Evolutionary conservation across 2,888 invertebrate species (phyloP), one percentile per base, ranked within the genome.

Genomic region (Disparrhopalites patrizii): DNA sequence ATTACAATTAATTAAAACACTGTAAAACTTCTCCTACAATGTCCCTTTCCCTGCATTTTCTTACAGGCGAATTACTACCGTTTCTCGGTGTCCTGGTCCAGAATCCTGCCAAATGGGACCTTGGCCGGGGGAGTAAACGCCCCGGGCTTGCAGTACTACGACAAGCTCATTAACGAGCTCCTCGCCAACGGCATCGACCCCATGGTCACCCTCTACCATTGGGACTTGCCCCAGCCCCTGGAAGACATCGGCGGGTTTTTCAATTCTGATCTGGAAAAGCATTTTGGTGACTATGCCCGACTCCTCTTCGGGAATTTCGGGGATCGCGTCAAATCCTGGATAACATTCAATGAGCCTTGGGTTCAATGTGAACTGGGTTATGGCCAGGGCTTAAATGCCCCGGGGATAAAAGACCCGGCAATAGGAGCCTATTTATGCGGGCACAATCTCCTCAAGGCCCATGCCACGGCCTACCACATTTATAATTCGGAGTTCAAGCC

Each of bases 401-500:
- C 40, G 3, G 40, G 40, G 20, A 40, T 40, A 18, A 40, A 40
- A 40, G 3, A 18, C 3, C 40, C 40, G 3, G 40, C 40, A n/a
- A 40, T 20, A n/a, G n/a, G n/a, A n/a, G n/a, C n/a, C n/a, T n/a
- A n/a, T n/a, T n/a, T n/a, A n/a, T n/a, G n/a, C n/a, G n/a, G n/a
- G n/a, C n/a, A n/a, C n/a, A n/a, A n/a, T n/a, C n/a, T n/a, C n/a
- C n/a, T n/a, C n/a, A n/a, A n/a, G n/a, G n/a, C n/a, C n/a, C n/a
- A n/a, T n/a, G n/a, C n/a, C n/a, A n/a, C n/a, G n/a, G n/a, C n/a
- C n/a, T n/a, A 85, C 76, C 82, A 82, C 58, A 75, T 86, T 38
- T 88, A 87, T 76, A 80, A 86, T 62, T 78, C 81, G 38, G 79
- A 83, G 71, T 89, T 82, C 73, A 82, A 71, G 33, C 38, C 66